Evolutionary conservation across 2,888 invertebrate species (phyloP), one percentile per base, ranked within the genome.

Genomic region (Drosophila kambysellisi): DNA sequence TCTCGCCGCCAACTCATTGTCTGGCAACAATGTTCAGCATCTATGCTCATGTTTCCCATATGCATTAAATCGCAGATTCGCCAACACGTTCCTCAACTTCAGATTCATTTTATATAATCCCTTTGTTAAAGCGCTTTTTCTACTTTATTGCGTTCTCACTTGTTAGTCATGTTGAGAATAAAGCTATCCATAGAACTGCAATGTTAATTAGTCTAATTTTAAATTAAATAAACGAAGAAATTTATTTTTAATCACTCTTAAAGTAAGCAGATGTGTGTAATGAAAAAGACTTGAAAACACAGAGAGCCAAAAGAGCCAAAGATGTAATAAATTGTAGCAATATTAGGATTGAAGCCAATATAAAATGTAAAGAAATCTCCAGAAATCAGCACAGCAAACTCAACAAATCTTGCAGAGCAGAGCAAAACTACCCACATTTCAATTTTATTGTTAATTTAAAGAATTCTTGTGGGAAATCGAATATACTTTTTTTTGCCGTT

Each of bases 21-120:
- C 70, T 64, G 74, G 73, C 70, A 78, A 80, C 76, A 77, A 73
- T 83, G 84, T 81, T 65, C 69, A 74, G 79, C 76, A 76, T 84
- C 76, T 77, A 74, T 70, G 85, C 82, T 67, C 89, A 76, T 79
- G 77, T 89, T 83, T 74, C 70, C 70, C 70, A 59, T 76, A 74
- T 79, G 78, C 83, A 75, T 56, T 77, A 67, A 80, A 70, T 82
- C 71, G 66, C 65, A 71, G 70, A 70, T 83, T 79, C 64, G 56
- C 54, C 69, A 57, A 63, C 72, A 76, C 64, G 72, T 72, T 61
- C 54, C 56, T 52, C 25, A 30, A 58, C 64, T 37, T 15, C 15
- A 30, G 43, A 30, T 48, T 48, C n/a, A 41, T n/a, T 41, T 9
- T 3, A 4, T 2, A n/a, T 9, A 8, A 46, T 15, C 46, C 25